These are phyloP conservation scores for Nomada fucata DNA, from an alignment of 2,888 invertebrate species.

Conservation along the genomic window DNA sequence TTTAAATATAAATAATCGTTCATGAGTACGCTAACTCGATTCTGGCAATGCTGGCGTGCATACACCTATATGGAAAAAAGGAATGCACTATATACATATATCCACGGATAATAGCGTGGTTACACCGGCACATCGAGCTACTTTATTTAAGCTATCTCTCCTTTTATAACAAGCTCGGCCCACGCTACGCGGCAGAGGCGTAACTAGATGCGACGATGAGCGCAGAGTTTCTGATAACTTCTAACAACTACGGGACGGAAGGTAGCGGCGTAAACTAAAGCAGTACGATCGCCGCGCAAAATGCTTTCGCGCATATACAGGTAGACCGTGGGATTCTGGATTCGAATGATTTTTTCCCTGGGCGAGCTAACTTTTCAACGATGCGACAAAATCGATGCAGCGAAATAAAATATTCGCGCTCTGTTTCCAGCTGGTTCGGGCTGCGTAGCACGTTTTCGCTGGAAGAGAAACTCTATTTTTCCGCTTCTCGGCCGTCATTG, in stretches of 20 bases:
- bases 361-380: neutral
- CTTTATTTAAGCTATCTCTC: slow-evolving; percentile 42
- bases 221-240: slow-evolving; percentile 49
- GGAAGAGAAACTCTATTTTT: slow-evolving; percentile 37
- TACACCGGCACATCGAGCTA: slow-evolving; percentile 22
- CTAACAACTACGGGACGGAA: slow-evolving; percentile 28
- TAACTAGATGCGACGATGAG: slow-evolving; percentile 48
- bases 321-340: too few relatives aligned
- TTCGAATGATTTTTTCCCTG: slow-evolving; percentile 5
- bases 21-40: too few relatives aligned
- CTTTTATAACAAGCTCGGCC: slow-evolving; percentile 2
- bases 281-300: slow-evolving; percentile 20
- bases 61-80: too few relatives aligned
- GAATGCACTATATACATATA: too few relatives aligned
- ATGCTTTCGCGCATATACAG: neutral
- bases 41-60: too few relatives aligned
- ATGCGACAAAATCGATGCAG: neutral
- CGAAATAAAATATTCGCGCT: slow-evolving; percentile 30
- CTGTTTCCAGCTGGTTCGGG: neutral
- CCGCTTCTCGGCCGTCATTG: slow-evolving; percentile 47
- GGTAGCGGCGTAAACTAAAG: neutral
- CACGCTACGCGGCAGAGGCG: neutral
- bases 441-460: slow-evolving; percentile 15
- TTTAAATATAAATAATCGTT: too few relatives aligned
- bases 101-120: neutral